phyloP scores from a whole-genome alignment of 2,888 invertebrate genomes.

The Clusia tigrina region DNA sequence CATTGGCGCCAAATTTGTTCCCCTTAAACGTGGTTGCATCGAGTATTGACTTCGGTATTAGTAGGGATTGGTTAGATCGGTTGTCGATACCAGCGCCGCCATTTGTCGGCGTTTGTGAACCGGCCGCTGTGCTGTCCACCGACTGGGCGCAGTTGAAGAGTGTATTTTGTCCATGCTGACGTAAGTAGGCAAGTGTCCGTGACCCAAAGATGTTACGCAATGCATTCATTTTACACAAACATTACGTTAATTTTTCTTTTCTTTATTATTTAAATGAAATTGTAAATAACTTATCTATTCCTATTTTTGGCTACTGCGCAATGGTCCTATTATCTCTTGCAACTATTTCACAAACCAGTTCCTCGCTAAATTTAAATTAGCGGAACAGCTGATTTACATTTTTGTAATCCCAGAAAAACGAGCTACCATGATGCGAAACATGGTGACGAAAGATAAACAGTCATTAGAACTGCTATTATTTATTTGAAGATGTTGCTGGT shows the following conservation, averaged over 20 bases:
- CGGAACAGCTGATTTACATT: too few species aligned
- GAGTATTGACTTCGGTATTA: slow-evolving; percentile 53
- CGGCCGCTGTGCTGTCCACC: slow-evolving; percentile 30
- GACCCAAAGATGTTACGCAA: slow-evolving; percentile 58
- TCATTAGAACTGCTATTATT: too few species aligned
- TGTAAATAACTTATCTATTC: too few species aligned
- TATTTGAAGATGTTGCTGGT: too few species aligned
- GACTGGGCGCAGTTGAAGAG: slow-evolving; percentile 53
- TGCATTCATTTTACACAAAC: slow-evolving; percentile 51
- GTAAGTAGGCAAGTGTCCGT: slow-evolving; percentile 50
- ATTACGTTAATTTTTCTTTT: slow-evolving; percentile 27
- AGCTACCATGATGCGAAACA: too few species aligned
- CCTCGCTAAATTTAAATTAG: too few species aligned
- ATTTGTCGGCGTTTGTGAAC: not conserved
- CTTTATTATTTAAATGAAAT: too few species aligned
- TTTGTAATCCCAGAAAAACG: too few species aligned
- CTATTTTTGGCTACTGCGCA: too few species aligned
- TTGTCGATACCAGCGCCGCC: slow-evolving; percentile 23
- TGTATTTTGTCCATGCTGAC: slow-evolving; percentile 59
- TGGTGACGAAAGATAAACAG: too few species aligned
- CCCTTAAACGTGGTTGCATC: slow-evolving; percentile 51
- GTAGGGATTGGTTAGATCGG: slow-evolving; percentile 34
- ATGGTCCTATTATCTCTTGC: too few species aligned
- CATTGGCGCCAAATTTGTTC: slow-evolving; percentile 42
- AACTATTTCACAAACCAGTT: too few species aligned